Conservation (phyloP, 2,888 invertebrate genomes). For the Exephanes ischioxanthus region DNA sequence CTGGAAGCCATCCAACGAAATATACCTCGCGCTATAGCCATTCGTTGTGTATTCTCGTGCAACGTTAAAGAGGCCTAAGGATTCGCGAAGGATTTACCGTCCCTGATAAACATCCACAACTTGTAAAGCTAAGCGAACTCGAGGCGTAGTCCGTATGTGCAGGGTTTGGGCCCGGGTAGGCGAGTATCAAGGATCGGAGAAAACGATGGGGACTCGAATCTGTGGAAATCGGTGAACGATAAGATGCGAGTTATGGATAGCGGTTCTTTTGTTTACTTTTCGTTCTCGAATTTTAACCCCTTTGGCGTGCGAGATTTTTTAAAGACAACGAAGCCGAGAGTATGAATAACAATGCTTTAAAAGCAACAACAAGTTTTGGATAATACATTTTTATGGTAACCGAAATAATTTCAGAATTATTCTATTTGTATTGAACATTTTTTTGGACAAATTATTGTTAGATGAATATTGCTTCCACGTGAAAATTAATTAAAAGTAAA, state of each 20-base stretch:
- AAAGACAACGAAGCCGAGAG: no score
- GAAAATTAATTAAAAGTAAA: no score
- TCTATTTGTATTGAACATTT: not conserved
- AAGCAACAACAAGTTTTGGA: no score
- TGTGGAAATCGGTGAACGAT: conserved; percentile 58
- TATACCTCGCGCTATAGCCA: conserved; percentile 69
- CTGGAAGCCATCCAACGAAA: conserved; percentile 78
- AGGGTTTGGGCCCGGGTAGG: not conserved
- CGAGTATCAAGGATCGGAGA: not conserved
- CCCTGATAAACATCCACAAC: conserved; percentile 65
- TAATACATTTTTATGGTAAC: not conserved
- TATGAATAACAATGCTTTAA: not conserved
- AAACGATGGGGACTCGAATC: conserved; percentile 49
- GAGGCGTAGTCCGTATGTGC: conserved; percentile 14
- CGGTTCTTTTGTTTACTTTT: not conserved
- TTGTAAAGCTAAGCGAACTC: conserved; percentile 59
- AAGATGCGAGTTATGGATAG: conserved; percentile 46
- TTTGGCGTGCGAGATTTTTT: not conserved
- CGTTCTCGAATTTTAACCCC: not conserved
- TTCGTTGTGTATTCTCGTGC: conserved; percentile 61
- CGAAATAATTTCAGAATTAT: not conserved
- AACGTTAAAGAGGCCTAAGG: conserved; percentile 72
- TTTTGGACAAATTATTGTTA: not conserved
- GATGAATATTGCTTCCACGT: no score
- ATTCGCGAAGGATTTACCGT: conserved; percentile 70